Evolutionary conservation across 1,140 invertebrate species (phyloP), one percentile per base, ranked within the genome.

Genomic region (Meloidogyne hapla): DNA sequence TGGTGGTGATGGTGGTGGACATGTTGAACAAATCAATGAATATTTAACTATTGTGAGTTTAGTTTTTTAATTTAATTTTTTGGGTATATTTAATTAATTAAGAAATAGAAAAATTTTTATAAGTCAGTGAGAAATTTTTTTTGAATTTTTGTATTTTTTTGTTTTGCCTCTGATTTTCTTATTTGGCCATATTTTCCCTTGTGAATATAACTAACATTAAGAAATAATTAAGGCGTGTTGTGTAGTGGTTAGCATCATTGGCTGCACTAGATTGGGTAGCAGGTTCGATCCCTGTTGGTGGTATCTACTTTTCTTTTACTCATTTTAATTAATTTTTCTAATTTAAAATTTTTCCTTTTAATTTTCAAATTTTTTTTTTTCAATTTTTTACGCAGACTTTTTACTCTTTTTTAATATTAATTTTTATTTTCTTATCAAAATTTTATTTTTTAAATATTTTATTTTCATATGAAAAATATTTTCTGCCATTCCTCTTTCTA

Each of bases 41-140:
- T 86, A 83, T 68, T 42, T 86, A 40, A 86, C 82, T 64, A 86
- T 76, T 79, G 84, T 84, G 65, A 66, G 81, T 63, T 21, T 21
- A n/a, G n/a, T n/a, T n/a, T n/a, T n/a, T n/a, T n/a, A n/a, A n/a
- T n/a, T 61, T 8, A 18, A 10, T 26, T 0, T 33, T 33, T 33
- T 33, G 4, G 2, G 8, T 5, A 2, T 33, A 5, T 33, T 33
- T 33, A 33, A 5, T 33, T 33, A 5, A 33, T 33, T 33, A n/a
- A n/a, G 33, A 33, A 33, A 5, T 33, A 33, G 2, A 8, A 33
- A n/a, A 18, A n/a, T 71, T 45, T 42, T 45, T 23, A n/a, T n/a
- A n/a, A n/a, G n/a, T n/a, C 10, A 71, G 25, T 62, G 63, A 8
- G 1, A 26, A 70, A 70, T 13, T 70, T 23, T 13, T 13, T 25